These are phyloP conservation scores for Ardeotis arabs DNA, from an alignment of 2,113 vertebrate genomes.

Conservation along the genomic window DNA sequence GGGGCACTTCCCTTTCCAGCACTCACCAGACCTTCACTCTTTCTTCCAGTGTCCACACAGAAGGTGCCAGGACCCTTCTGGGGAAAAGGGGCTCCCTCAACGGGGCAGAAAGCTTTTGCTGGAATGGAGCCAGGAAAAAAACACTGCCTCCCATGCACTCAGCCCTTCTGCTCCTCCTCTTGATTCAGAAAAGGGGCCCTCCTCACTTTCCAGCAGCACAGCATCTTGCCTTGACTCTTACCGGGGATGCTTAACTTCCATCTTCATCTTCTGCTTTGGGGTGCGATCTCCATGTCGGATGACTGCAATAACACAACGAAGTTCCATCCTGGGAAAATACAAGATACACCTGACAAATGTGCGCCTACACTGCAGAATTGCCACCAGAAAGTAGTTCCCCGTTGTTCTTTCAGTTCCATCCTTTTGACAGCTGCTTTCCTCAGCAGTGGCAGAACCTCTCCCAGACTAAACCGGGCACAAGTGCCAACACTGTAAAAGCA, in stretches of 20 bases:
- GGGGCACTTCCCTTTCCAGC: not conserved
- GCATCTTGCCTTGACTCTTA: conserved; percentile 57
- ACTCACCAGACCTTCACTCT: not conserved
- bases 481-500: not conserved
- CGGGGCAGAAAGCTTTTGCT: not conserved
- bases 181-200: not conserved
- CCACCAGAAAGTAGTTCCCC: not conserved
- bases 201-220: not conserved
- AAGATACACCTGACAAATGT: not conserved
- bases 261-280: conserved; percentile 99
- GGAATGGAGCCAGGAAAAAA: not conserved
- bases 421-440: not conserved
- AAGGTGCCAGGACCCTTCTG: not conserved
- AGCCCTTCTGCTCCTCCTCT: not conserved
- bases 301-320: conserved; percentile 95
- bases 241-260: conserved; percentile 96
- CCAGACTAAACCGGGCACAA: not conserved
- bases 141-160: not conserved
- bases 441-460: not conserved
- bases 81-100: not conserved
- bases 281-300: conserved; percentile 97
- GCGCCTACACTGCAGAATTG: not conserved
- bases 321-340: conserved; percentile 89
- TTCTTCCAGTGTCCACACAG: not conserved
- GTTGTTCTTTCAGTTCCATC: not conserved